Conservation (phyloP, 2,888 invertebrate genomes). For the Tryphoninae sp. region DNA sequence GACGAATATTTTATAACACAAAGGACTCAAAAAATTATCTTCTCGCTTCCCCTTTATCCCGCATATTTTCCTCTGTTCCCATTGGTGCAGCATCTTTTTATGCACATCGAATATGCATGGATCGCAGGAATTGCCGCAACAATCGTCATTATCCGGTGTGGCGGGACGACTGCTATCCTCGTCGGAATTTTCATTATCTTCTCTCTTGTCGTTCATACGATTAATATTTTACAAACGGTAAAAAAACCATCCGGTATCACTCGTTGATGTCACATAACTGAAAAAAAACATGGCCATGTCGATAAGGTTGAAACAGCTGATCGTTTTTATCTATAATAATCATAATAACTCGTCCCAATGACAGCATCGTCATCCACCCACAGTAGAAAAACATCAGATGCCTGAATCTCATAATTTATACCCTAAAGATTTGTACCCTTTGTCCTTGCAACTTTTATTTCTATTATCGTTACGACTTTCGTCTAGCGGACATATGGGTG, state of each 20-base stretch:
- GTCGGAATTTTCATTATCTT: constrained; percentile 20
- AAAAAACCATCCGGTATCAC: too few relatives aligned
- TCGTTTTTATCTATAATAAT: constrained; percentile 10
- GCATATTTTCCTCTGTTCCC: constrained; percentile 66
- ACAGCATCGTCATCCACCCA: not conserved
- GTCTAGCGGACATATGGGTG: not conserved
- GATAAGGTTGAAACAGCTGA: constrained; percentile 40
- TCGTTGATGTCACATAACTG: not conserved
- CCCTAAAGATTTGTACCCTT: not conserved
- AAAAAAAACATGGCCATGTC: not conserved
- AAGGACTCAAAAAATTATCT: constrained; percentile 64
- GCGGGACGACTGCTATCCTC: constrained; percentile 65
- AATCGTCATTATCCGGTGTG: constrained; percentile 74
- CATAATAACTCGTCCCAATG: not conserved
- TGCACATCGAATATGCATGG: constrained; percentile 78
- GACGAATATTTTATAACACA: constrained; percentile 68
- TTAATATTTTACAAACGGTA: not conserved
- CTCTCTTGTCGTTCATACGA: constrained; percentile 15
- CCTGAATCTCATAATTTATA: not conserved
- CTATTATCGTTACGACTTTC: not conserved
- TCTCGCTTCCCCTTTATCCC: constrained; percentile 27
- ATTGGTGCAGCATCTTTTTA: constrained; percentile 71
- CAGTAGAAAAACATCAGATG: constrained; percentile 33
- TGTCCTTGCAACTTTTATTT: not conserved
- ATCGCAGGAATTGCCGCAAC: constrained; percentile 77